Base-by-base conservation (phyloP, 2,888 invertebrate genomes). In the Theretra japonica region DNA sequence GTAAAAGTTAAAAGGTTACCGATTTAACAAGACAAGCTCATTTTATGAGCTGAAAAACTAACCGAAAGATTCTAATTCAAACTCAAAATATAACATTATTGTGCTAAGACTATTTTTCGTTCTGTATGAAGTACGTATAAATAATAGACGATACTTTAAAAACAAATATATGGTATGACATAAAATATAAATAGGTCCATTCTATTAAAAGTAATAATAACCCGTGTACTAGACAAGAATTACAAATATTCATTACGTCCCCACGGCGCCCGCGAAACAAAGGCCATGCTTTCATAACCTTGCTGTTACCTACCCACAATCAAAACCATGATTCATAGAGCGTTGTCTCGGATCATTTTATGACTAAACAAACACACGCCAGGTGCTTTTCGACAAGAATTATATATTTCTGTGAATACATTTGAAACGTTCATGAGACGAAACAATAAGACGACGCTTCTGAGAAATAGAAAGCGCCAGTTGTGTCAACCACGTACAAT, bases 281-380 rank as follows among this genome's bases (percentile, higher is more conserved):
- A 88, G 87, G 87, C 86, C 82, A 81, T 77, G 83, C 87, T 88
- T 88, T 88, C 87, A 76, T 83, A 87, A 83, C 88, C 88, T 88
- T 88, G 88, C 77, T 73, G 68, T 76, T 73, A 77, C 75, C 75
- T 82, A 80, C 80, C 79, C 82, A 80, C 82, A 75, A 74, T 68
- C 75, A 73, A 65, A 73, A 73, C 77, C 80, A 80, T 86, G 85
- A 86, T 74, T 86, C 85, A 86, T 78, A 71, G 65, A 65, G 28
- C 65, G 23, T 56, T 56, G 62, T 71, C 65, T 71, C 56, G 23
- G 41, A 71, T 71, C 30, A 56, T 56, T 56, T 65, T 71, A 56
- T 30, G 33, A 56, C 70, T 65, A 65, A 65, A 56, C 65, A 53
- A 30, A 65, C 23, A 56, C 56, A 65, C 56, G 56, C 8, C 70